A percentile compares a stretch with the other conserved stretches of the same genome.
Conservation (phyloP, 2,888 invertebrate species). For the Brassicogethes aeneus region DNA sequence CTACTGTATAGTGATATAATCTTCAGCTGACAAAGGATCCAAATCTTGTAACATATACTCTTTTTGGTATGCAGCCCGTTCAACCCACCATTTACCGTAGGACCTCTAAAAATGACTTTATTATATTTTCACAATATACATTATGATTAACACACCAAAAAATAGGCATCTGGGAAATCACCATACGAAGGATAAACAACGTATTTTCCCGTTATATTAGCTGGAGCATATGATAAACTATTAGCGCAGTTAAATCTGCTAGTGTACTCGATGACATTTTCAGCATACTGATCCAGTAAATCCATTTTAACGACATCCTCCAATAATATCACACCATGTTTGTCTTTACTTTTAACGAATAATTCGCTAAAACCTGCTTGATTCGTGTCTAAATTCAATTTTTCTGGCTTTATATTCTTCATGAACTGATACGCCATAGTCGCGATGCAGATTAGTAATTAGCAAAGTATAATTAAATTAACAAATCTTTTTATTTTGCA, state of each 20-base stretch:
- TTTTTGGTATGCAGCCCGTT: conserved; percentile 59
- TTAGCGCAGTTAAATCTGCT: conserved; percentile 85
- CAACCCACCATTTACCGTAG: conserved; percentile 80
- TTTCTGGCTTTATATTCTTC: no score
- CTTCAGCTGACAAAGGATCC: conserved; percentile 58
- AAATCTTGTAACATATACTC: conserved; percentile 70
- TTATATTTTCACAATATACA: conserved; percentile 1
- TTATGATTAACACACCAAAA: conserved; percentile 56
- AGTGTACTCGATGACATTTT: conserved; percentile 72
- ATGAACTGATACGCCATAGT: no score
- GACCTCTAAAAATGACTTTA: conserved; percentile 52
- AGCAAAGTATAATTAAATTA: no score
- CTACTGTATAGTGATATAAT: conserved; percentile 61
- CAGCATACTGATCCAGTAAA: conserved; percentile 68
- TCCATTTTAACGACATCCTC: conserved; percentile 25
- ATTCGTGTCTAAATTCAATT: no score
- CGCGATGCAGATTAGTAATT: no score
- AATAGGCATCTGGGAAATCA: conserved; percentile 84
- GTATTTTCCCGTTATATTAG: conserved; percentile 76
- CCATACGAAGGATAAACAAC: conserved; percentile 84
- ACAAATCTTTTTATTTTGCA: no score
- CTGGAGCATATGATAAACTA: conserved; percentile 81
- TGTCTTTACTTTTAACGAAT: no score
- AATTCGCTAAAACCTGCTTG: no score
- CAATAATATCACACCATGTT: no score